These are phyloP conservation scores for Microtus montanus DNA, from an alignment of 2,113 vertebrate genomes.

Conservation along the genomic window DNA sequence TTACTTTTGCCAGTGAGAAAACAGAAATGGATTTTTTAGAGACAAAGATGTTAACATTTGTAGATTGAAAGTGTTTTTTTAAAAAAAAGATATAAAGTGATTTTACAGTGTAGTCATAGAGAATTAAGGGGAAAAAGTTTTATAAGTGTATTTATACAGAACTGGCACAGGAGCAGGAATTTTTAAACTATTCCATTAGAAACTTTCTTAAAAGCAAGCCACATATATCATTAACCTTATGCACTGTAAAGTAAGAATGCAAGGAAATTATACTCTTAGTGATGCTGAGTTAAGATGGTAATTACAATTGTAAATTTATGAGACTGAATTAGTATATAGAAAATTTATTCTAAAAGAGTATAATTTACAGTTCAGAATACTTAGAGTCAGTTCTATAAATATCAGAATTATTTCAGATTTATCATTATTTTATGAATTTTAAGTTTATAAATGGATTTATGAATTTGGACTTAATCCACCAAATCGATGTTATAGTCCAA, in stretches of 20 bases:
- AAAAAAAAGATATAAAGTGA: constrained; percentile 13
- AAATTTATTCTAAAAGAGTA: constrained; percentile 23
- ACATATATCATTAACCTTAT: constrained; percentile 12
- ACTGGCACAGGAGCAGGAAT: background rate
- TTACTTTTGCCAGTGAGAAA: background rate
- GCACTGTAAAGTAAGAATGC: constrained; percentile 31
- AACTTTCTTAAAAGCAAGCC: constrained; percentile 38
- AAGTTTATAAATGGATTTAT: background rate
- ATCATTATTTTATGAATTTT: constrained; percentile 42
- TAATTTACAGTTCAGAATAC: constrained; percentile 41
- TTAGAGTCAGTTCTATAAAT: constrained; percentile 25
- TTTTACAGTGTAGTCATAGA: background rate
- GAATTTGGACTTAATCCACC: constrained; percentile 36
- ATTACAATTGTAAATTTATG: constrained; percentile 59
- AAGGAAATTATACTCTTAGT: constrained; percentile 48
- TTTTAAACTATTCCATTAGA: constrained; percentile 47
- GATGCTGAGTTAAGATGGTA: constrained; percentile 36
- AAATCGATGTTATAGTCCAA: background rate
- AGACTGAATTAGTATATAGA: constrained; percentile 31
- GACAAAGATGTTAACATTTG: background rate
- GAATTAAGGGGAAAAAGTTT: background rate
- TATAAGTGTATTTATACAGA: constrained; percentile 41
- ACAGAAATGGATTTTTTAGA: background rate
- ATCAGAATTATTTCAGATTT: constrained; percentile 38
- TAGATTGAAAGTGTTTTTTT: background rate